Percentiles rank a stretch among this genome's conserved stretches.
phyloP scores from a whole-genome alignment of 1,140 invertebrate genomes.

The silkworm (Bombyx mori) region DNA sequence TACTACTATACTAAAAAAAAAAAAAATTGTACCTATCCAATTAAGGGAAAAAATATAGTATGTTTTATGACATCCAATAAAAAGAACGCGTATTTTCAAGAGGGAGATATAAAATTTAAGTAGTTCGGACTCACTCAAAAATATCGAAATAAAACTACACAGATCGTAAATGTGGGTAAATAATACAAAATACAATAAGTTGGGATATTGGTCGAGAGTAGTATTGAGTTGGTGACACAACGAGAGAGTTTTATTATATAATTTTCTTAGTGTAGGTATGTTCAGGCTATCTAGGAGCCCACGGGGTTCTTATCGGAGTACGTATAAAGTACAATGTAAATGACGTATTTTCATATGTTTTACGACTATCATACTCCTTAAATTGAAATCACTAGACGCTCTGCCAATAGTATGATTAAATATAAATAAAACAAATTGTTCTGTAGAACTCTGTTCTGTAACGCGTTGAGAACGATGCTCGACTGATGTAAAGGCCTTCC shows the following conservation, averaged over 20 bases:
- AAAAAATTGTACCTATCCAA: slow-evolving; percentile 32
- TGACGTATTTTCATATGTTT: no score
- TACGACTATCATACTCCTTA: no score
- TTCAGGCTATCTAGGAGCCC: background rate
- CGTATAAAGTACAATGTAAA: no score
- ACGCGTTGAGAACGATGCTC: no score
- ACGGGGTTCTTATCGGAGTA: slow-evolving; percentile 10
- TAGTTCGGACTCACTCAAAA: slow-evolving; percentile 64
- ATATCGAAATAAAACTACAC: slow-evolving; percentile 41
- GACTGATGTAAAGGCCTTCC: no score
- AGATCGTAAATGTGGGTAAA: slow-evolving; percentile 64
- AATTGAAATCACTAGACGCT: no score
- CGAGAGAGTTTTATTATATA: slow-evolving; percentile 3
- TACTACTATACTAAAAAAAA: no score
- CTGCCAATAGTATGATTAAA: no score
- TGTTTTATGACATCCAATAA: slow-evolving; percentile 43
- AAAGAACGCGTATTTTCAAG: slow-evolving; percentile 28
- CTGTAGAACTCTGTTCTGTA: background rate
- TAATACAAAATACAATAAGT: slow-evolving; percentile 71
- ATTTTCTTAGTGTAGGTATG: background rate
- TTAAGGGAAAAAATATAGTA: slow-evolving; percentile 35
- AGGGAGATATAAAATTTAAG: slow-evolving; percentile 58
- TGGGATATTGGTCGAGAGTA: slow-evolving; percentile 55
- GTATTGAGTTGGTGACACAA: slow-evolving; percentile 24
- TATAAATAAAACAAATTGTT: background rate